Base-by-base conservation (phyloP, 2,113 vertebrate species). In the Leptocoma aspasia region DNA sequence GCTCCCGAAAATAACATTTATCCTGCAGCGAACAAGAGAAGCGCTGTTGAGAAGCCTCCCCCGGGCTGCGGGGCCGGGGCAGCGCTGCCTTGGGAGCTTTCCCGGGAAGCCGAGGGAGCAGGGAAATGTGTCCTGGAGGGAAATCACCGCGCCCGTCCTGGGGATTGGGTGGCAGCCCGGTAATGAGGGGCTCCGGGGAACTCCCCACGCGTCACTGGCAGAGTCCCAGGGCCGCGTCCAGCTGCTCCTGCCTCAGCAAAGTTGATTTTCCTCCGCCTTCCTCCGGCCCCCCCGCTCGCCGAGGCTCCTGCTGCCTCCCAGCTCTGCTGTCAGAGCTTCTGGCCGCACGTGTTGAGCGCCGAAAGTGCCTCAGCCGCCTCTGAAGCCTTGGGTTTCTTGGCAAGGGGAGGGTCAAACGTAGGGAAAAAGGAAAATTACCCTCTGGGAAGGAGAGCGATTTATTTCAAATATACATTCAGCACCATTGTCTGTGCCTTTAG, bases 121-220 rank as follows among this genome's bases (percentile, higher is more conserved):
- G 89, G 83, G 92, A 17, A 85, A 37, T 0, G 59, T 2, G 9
- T 91, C 72, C 49, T 15, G 11, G 1, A 76, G 95, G 95, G 91
- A 76, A 95, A 91, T 86, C 83, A 56, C 89, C 47, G 5, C 9
- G 14, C 66, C 93, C 39, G 0, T 21, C 23, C 90, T 1, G 39
- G 27, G 61, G 19, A 35, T 50, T 89, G 94, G 81, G 84, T 81
- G 80, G 56, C 79, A 26, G 82, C 61, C 70, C 63, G 18, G 65
- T 30, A 21, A 27, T 4, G 86, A 86, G 95, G 92, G 94, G 95
- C 86, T 90, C 82, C 75, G 7, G 93, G 95, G 94, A 83, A 90
- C 75, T 96, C 96, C 93, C 86, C 3, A 1, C 52, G 83, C 83
- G 73, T 95, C 95, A 69, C 68, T n/a, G 89, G 61, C 81, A 2